Evolutionary conservation across 2,797 vertebrate genomes (phyloP).

Genomic region (Gobio occitaniae): DNA sequence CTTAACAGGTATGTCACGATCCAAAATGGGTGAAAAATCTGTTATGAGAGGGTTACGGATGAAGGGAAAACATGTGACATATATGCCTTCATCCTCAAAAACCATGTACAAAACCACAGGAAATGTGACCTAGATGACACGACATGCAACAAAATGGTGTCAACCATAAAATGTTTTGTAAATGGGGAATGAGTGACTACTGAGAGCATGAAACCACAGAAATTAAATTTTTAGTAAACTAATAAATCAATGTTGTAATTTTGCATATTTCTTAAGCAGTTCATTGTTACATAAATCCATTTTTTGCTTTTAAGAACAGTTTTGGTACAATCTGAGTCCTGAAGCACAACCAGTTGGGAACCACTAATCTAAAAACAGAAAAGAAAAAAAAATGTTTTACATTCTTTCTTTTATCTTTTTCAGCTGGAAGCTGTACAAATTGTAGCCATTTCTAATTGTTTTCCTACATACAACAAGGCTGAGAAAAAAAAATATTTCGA

Average conservation of each 20-base stretch:
- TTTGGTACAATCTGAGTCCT: neutral
- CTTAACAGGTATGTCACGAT: neutral
- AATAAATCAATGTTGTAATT: neutral
- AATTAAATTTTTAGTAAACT: neutral
- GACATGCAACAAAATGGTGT: neutral
- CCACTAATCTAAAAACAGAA: neutral
- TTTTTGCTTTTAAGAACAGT: neutral
- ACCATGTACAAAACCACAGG: neutral
- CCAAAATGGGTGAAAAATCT: neutral
- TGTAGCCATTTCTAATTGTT: slow-evolving; percentile 43
- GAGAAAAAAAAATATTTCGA: neutral
- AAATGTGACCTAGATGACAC: neutral
- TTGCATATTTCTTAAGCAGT: neutral
- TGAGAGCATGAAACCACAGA: neutral
- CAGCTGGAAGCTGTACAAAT: slow-evolving; percentile 16
- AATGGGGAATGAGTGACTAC: neutral
- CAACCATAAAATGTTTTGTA: neutral
- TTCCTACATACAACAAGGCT: slow-evolving; percentile 9
- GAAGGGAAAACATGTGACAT: neutral
- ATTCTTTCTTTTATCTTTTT: neutral
- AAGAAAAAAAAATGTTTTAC: no score
- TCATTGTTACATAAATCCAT: no score
- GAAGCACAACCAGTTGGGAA: neutral
- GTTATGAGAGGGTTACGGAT: neutral
- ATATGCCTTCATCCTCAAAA: neutral